Percentiles rank a stretch among this genome's conserved stretches.
Conservation (phyloP, 2,797 vertebrate species). For the Florisuga fusca region DNA sequence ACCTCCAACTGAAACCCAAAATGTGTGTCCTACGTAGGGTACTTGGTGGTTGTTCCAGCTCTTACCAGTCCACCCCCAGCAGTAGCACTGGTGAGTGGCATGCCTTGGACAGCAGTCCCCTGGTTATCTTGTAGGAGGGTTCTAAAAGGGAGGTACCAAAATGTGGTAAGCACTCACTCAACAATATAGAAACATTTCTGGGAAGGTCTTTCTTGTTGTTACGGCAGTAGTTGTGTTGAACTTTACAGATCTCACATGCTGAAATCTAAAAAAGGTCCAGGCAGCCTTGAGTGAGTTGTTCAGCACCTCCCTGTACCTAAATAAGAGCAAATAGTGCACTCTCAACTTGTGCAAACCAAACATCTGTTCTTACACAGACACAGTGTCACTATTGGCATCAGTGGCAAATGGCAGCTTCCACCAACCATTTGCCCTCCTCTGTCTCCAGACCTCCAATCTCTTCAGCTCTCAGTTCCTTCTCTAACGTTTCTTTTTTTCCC, state of each 20-base stretch:
- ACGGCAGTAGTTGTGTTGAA: not conserved
- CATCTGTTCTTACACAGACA: not conserved
- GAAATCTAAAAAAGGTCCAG: not conserved
- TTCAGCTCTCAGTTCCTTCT: not conserved
- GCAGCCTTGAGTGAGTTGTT: not conserved
- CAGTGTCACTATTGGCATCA: not conserved
- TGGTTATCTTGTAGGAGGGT: not conserved
- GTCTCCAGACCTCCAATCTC: not conserved
- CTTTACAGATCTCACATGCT: not conserved
- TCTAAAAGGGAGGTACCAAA: not conserved
- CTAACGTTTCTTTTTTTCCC: not conserved
- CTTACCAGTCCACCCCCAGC: not conserved
- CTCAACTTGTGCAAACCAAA: not conserved
- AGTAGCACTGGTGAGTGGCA: not conserved
- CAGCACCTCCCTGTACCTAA: not conserved
- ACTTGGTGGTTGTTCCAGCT: not conserved
- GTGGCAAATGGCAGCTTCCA: not conserved
- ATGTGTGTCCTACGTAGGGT: no score
- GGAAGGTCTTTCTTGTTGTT: not conserved
- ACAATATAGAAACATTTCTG: not conserved
- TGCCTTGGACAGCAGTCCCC: not conserved
- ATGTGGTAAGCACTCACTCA: not conserved
- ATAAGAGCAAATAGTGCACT: not conserved
- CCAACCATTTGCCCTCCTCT: not conserved
- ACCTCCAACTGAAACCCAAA: fast-evolving